Evolutionary conservation across 2,113 vertebrate species (phyloP).

Genomic region (Clarias gariepinus): DNA sequence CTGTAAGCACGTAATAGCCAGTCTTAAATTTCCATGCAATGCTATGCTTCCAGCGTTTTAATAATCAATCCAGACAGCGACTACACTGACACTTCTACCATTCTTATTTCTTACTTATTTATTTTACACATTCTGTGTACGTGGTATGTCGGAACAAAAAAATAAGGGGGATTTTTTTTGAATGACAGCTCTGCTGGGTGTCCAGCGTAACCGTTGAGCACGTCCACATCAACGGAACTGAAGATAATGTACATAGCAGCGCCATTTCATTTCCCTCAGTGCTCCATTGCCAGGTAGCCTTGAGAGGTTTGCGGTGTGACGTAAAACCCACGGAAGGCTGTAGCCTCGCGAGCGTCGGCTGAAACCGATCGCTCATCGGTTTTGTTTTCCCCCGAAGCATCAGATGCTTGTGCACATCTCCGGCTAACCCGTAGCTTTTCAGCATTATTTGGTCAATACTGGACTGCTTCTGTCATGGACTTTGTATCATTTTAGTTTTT

Average conservation of each 20-base stretch:
- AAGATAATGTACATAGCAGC: conserved; percentile 50
- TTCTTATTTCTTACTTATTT: conserved; percentile 51
- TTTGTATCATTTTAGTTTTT: conserved; percentile 33
- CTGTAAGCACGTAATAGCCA: conserved; percentile 9
- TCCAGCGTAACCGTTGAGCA: conserved; percentile 45
- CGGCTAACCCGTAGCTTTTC: conserved; percentile 30
- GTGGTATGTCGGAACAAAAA: conserved; percentile 54
- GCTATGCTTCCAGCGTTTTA: conserved; percentile 50
- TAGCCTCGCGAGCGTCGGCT: conserved; percentile 22
- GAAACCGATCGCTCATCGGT: background rate
- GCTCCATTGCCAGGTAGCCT: conserved; percentile 34
- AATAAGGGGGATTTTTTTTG: conserved; percentile 16
- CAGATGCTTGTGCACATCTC: conserved; percentile 34
- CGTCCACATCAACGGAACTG: conserved; percentile 35
- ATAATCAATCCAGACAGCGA: conserved; percentile 27
- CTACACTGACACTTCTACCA: conserved; percentile 45
- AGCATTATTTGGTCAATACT: conserved; percentile 26
- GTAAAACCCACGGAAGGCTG: background rate
- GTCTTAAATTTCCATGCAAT: conserved; percentile 5
- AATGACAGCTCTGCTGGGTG: conserved; percentile 37
- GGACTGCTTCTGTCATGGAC: conserved; percentile 41
- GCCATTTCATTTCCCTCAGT: conserved; percentile 41
- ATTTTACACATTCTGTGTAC: conserved; percentile 47
- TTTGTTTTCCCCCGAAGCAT: conserved; percentile 34
- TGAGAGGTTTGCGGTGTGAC: conserved; percentile 36